Percentiles rank a stretch among this genome's conserved stretches.
Conservation (phyloP, 2,888 invertebrate genomes). For the Colletes collaris region DNA sequence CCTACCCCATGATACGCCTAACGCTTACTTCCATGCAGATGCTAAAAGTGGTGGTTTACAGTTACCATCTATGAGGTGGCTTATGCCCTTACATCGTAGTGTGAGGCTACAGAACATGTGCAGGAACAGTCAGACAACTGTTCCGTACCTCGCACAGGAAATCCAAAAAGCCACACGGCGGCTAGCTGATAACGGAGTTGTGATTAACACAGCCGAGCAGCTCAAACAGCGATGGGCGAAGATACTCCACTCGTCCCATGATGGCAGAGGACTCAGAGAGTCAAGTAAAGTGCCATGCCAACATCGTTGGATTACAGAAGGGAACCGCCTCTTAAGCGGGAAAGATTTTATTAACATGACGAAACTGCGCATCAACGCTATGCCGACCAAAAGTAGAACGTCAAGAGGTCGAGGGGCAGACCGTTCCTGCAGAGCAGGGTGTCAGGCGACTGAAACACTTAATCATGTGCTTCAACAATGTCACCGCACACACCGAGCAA, state of each 20-base stretch:
- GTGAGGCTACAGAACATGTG: no score
- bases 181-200: background rate
- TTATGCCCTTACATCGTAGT: no score
- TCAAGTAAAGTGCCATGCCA: background rate
- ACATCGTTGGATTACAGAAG: background rate
- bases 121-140: background rate
- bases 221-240: background rate
- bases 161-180: background rate
- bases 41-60: no score
- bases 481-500: background rate
- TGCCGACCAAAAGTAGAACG: background rate
- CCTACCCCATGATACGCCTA: no score
- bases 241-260: background rate
- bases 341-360: background rate
- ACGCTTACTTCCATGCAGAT: no score
- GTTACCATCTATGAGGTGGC: no score
- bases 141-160: background rate
- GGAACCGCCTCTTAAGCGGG: background rate
- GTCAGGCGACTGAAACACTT: background rate
- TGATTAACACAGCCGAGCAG: background rate
- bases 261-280: background rate
- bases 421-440: background rate
- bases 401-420: background rate
- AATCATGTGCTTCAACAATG: background rate
- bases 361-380: background rate